Base-by-base conservation (phyloP, 1,140 invertebrate genomes). In the Temnothorax longispinosus region DNA sequence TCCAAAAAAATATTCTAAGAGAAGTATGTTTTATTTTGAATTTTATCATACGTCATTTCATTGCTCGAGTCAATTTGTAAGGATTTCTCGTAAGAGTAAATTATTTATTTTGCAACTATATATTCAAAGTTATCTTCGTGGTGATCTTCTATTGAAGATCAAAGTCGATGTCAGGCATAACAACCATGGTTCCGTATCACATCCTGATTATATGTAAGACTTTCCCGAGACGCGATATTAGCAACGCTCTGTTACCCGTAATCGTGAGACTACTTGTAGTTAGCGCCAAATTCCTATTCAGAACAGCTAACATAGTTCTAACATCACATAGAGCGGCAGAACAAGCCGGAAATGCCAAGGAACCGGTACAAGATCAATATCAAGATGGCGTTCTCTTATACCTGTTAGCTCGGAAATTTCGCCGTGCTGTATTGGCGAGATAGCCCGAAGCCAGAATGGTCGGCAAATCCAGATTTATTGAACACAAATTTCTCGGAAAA, bases 251-350 rank as follows among this genome's bases (percentile, higher is more conserved):
- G 69, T 74, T 84, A 84, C 80, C 41, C 69, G 54, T 74, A 74
- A 84, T 84, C 80, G 47, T 62, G 69, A 60, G 69, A 84, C 69
- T 32, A 84, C 69, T 84, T 84, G 80, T 84, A 84, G 80, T 84
- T 84, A 75, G 80, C 80, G 44, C 69, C 54, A 38, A 84, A 84
- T 84, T 84, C 69, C 80, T 75, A 84, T 84, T 84, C 69, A 75
- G 80, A 84, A 60, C 80, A 84, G 80, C 54, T 84, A 84, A 84
- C 80, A 75, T 84, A 75, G 80, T 84, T 84, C 69, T 64, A 75
- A 75, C 69, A 84, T 82, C 80, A 82, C 80, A 54, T 84, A 75
- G 41, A 74, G 8, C 62, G 35, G 50, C 62, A 52, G 60, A 67
- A 50, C 69, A 82, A 82, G 69, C 69, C 67, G 56, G 80, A 82